These are phyloP conservation scores for Sminthurides bifidus DNA, from an alignment of 1,140 invertebrate species.

Conservation along the genomic window DNA sequence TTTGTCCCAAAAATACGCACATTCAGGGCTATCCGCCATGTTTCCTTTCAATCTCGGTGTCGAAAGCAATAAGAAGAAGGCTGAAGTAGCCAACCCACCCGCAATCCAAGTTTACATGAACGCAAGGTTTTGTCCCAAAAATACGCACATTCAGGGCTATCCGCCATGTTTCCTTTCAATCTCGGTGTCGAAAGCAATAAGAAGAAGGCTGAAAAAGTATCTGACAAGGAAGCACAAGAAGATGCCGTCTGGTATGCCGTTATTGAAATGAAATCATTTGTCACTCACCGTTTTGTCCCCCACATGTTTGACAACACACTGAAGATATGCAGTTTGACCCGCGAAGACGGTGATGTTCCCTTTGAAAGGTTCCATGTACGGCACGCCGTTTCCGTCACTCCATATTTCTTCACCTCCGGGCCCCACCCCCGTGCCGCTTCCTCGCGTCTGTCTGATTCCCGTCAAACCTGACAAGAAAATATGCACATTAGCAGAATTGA, in stretches of 20 bases:
- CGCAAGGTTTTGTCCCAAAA: not conserved
- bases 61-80: too few species aligned
- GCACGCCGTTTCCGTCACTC: conserved; percentile 14
- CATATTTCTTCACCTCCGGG: too few species aligned
- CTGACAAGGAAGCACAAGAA: not conserved
- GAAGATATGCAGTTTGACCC: conserved; percentile 48
- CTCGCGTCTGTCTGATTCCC: too few species aligned
- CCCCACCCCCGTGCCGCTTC: too few species aligned
- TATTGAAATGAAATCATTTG: not conserved
- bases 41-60: too few species aligned
- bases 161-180: not conserved
- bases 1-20: not conserved
- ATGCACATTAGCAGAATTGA: too few species aligned
- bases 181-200: too few species aligned
- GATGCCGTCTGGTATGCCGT: too few species aligned
- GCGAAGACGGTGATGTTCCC: conserved; percentile 42
- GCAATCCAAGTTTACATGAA: too few species aligned
- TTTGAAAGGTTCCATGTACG: conserved; percentile 24
- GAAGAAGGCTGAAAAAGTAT: not conserved
- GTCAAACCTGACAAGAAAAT: too few species aligned
- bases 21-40: not conserved
- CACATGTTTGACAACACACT: conserved; percentile 48
- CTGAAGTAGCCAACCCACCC: too few species aligned
- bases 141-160: not conserved
- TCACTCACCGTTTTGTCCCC: conserved; percentile 49